Evolutionary conservation across 2,113 vertebrate species (phyloP), one percentile per base, ranked within the genome.

Genomic region (Loxodonta africana): DNA sequence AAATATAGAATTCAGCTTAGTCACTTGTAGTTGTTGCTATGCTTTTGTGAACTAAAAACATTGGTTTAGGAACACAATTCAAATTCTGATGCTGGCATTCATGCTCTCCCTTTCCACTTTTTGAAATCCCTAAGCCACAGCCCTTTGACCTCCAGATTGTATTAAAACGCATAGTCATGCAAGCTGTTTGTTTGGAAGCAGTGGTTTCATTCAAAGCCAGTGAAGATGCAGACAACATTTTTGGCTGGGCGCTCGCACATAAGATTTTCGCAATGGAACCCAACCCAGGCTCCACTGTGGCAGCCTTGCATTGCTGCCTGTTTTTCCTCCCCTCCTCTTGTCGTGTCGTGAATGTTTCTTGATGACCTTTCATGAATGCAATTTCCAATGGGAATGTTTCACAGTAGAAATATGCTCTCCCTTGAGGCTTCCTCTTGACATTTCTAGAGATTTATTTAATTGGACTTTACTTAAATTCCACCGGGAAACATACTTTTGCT

Each of bases 371-470:
- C 90, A 92, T 82, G 97, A 97, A 91, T 93, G 91, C 62, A 94
- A 93, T 96, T 98, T 98, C 96, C 97, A 98, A 57, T 95, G 88
- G 97, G 95, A 97, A 95, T 97, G 77, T 97, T 98, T 98, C 97
- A 92, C 88, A 82, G 97, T 97, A 98, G 98, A 98, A 98, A 88
- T 96, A 98, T 98, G 97, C 89, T 96, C 88, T 98, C 98, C 93
- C 97, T 94, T 80, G 98, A 92, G 93, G 90, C 53, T 76, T 57
- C 57, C 0, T 8, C 91, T 76, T 98, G 97, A 96, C 98, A 98
- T 98, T 98, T 98, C 94, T 96, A 98, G 95, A 98, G 97, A 98
- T 98, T 90, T 98, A 97, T 98, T 98, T 98, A 98, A 98, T 98
- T 98, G 97, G 97, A 82, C 98, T 97, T 97, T 95, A 87, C 95